Base-by-base conservation (phyloP, 2,113 vertebrate species). In the Phalacrocorax aristotelis region DNA sequence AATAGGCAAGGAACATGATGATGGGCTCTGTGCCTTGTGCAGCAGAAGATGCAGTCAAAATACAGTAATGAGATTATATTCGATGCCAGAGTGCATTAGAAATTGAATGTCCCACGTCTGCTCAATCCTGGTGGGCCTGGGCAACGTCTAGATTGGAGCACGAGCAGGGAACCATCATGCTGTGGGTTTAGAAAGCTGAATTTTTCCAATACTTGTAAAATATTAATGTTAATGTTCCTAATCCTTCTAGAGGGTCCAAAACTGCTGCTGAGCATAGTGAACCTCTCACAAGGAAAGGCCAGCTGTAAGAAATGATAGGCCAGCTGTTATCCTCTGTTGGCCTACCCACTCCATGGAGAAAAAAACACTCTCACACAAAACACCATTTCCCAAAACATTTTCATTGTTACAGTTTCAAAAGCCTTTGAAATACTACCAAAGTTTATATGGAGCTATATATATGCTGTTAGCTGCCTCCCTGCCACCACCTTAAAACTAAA, bases 21-120 rank as follows among this genome's bases (percentile, higher is more conserved):
- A 14, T 26, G 51, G 61, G n/a, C 58, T 62, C 15, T 8, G 46
- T 62, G 55, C 29, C 55, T 46, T n/a, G 29, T 19, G 14, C 12
- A 16, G 36, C 55, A 51, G n/a, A 48, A 76, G 32, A 22, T 40
- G 7, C 16, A 52, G 10, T 34, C 25, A 64, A 44, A 51, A 57
- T 13, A 29, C 10, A 13, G 6, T 40, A 34, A 42, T 14, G 32
- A 46, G 27, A 30, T 36, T 44, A 15, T 44, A n/a, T 38, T 22
- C 0, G 1, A 15, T 11, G 26, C 6, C 11, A 23, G 27, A 57
- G 38, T 3, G 10, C 13, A n/a, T 5, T 16, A 32, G 27, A 69
- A 38, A 29, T 23, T 20, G 30, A 21, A 29, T 29, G 21, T 48
- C 30, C 44, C 5, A 6, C 5, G 21, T 72, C 44, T 34, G 42